A percentile compares a stretch with the other conserved stretches of the same genome.
phyloP scores from a whole-genome alignment of 2,888 invertebrate genomes.

The Bellardia pandia region DNA sequence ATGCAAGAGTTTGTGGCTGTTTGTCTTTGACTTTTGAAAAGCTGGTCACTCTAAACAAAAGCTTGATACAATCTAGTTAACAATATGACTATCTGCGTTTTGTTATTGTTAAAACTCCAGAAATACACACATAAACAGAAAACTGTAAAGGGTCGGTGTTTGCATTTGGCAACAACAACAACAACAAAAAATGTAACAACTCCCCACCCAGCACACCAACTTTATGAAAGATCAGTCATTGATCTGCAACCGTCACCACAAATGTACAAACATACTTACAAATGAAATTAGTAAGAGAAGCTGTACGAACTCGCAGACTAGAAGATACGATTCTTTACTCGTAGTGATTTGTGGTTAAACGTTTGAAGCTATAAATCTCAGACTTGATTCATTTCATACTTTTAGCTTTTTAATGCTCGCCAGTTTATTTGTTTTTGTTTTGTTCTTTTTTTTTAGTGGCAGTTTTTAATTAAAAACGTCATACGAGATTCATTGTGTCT shows the following conservation, averaged over 20 bases:
- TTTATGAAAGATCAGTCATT: slow-evolving; percentile 69
- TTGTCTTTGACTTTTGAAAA: not conserved
- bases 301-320: slow-evolving; percentile 43
- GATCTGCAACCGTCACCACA: slow-evolving; percentile 52
- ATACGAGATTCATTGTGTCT: slow-evolving; percentile 60
- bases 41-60: slow-evolving; percentile 32
- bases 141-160: slow-evolving; percentile 47
- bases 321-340: slow-evolving; percentile 16
- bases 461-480: slow-evolving; percentile 69
- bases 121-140: slow-evolving; percentile 12
- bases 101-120: slow-evolving; percentile 44
- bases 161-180: not conserved
- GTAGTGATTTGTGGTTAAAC: slow-evolving; percentile 63
- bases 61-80: slow-evolving; percentile 19
- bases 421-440: slow-evolving; percentile 28
- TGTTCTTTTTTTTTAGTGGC: slow-evolving; percentile 19
- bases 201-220: slow-evolving; percentile 11
- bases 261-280: not conserved
- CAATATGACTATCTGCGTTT: slow-evolving; percentile 15
- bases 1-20: too few relatives aligned
- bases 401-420: slow-evolving; percentile 14
- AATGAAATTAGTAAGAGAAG: slow-evolving; percentile 17
- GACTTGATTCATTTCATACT: slow-evolving; percentile 51
- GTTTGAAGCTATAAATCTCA: slow-evolving; percentile 54
- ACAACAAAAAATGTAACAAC: not conserved